Percentiles rank a stretch among this genome's conserved stretches.
Conservation (phyloP, 2,797 vertebrate genomes). For the Toxotes lorentzi region DNA sequence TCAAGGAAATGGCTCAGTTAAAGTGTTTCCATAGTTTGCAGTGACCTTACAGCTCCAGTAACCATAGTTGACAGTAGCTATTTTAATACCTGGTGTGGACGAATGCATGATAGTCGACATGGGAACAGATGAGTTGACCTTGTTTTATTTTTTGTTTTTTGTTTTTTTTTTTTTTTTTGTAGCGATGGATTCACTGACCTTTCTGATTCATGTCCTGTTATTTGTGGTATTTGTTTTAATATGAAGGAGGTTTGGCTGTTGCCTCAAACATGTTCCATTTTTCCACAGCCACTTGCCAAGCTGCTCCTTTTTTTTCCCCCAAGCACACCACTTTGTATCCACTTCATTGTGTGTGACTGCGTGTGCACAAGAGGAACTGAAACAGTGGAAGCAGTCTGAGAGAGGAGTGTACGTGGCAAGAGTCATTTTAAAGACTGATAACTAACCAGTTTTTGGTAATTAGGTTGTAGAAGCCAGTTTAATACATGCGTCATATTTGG, state of each 20-base stretch:
- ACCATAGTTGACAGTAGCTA: background rate
- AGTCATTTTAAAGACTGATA: constrained; percentile 14
- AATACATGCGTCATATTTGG: background rate
- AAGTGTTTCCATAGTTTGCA: background rate
- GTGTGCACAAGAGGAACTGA: background rate
- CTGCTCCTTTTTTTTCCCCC: background rate
- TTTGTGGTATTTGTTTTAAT: constrained; percentile 23
- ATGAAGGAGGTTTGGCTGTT: background rate
- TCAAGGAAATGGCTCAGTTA: background rate
- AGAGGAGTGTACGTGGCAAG: background rate
- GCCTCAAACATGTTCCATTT: background rate
- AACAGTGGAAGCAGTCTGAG: background rate
- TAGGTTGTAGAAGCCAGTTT: background rate
- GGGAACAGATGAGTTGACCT: background rate
- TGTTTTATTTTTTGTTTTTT: too few relatives aligned
- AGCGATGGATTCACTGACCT: background rate
- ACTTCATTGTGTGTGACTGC: constrained; percentile 4
- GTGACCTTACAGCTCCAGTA: background rate
- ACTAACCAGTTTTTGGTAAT: background rate
- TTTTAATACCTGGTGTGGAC: background rate
- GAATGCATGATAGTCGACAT: background rate
- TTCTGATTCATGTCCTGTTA: background rate
- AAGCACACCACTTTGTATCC: constrained; percentile 14
- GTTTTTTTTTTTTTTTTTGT: background rate
- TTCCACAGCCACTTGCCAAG: constrained; percentile 19